A percentile compares a stretch with the other conserved stretches of the same genome.
Evolutionary conservation across 2,888 invertebrate species (phyloP).

Genomic region (Octonoba sinensis): DNA sequence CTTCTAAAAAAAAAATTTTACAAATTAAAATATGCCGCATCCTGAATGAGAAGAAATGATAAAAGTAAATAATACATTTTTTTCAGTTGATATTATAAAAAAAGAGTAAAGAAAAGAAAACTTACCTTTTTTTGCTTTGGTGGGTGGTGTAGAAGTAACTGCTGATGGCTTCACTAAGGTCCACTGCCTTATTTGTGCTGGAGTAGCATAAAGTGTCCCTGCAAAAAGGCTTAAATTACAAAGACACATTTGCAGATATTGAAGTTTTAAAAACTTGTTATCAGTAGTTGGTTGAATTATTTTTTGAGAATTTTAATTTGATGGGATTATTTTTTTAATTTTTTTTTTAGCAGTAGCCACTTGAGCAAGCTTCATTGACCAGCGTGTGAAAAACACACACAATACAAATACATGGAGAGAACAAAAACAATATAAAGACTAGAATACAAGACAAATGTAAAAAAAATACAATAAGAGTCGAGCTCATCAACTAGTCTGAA

Average conservation of each 20-base stretch:
- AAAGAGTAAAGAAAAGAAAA: background rate
- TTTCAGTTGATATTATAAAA: background rate
- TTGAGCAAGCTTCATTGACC: no score
- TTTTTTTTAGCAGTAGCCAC: no score
- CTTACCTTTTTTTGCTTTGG: slow-evolving; percentile 29
- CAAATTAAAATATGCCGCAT: no score
- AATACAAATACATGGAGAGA: no score
- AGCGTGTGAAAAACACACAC: no score
- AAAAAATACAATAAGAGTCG: no score
- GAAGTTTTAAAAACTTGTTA: background rate
- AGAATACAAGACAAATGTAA: no score
- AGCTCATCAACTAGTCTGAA: no score
- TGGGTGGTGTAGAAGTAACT: background rate
- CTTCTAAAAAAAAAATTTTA: background rate
- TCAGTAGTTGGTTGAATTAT: no score
- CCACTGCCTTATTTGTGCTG: slow-evolving; percentile 55
- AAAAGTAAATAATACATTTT: background rate
- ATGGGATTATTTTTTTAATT: no score
- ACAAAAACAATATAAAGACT: no score
- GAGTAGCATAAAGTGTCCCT: slow-evolving; percentile 50
- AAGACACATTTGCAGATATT: background rate
- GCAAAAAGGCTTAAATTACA: background rate
- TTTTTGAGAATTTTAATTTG: no score
- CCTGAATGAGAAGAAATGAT: background rate
- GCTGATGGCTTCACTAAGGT: slow-evolving; percentile 33